Conservation (phyloP, 2,888 invertebrate genomes). For the Sesia apiformis region DNA sequence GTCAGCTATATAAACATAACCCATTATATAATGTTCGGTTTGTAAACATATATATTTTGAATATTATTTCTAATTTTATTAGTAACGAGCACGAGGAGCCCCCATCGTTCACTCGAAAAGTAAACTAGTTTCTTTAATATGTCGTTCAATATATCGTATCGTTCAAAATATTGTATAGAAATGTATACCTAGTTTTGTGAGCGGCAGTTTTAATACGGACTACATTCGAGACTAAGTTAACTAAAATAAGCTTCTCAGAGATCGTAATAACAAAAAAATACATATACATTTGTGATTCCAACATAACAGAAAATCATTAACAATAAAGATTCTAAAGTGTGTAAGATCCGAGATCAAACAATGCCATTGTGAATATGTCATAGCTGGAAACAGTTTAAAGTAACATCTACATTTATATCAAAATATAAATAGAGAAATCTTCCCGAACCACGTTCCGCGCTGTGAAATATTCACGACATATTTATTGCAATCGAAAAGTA, state of each 20-base stretch:
- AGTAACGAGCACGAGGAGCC: background rate
- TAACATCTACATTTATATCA: slow-evolving; percentile 5
- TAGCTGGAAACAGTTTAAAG: slow-evolving; percentile 34
- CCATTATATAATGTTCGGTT: background rate
- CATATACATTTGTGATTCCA: slow-evolving; percentile 36
- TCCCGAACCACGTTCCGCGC: slow-evolving; percentile 57
- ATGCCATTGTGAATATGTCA: slow-evolving; percentile 55
- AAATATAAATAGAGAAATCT: slow-evolving; percentile 14
- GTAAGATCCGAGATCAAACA: slow-evolving; percentile 61
- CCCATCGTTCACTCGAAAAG: background rate
- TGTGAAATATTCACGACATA: slow-evolving; percentile 58
- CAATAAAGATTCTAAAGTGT: slow-evolving; percentile 30
- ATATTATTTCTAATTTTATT: background rate
- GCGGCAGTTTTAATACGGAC: slow-evolving; percentile 26
- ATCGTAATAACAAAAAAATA: slow-evolving; percentile 41
- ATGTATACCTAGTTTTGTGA: slow-evolving; percentile 33
- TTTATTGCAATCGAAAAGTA: slow-evolving; percentile 39
- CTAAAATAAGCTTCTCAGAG: slow-evolving; percentile 29
- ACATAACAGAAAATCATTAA: slow-evolving; percentile 34
- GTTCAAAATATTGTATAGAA: slow-evolving; percentile 10
- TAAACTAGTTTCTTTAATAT: too few relatives aligned
- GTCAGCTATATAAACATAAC: slow-evolving; percentile 1
- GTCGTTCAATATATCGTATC: background rate
- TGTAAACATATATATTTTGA: background rate
- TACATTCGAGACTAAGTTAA: slow-evolving; percentile 21